Percentiles rank a stretch among this genome's conserved stretches.
Conservation (phyloP, 2,797 vertebrate species). For the Typhlichthys subterraneus region DNA sequence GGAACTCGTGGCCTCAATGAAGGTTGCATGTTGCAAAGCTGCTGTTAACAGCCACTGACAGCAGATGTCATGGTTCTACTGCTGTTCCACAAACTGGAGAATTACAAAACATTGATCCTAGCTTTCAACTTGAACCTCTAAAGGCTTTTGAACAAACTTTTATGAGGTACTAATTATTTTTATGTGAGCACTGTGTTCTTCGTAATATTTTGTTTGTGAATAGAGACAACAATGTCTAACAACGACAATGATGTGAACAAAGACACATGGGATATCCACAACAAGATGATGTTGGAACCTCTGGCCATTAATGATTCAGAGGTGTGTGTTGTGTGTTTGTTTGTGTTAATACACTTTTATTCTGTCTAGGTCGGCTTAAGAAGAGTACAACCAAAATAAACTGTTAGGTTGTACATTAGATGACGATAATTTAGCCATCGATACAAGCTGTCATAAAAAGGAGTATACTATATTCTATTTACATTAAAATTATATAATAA, state of each 20-base stretch:
- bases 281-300: conserved; percentile 88
- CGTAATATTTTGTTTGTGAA: conserved; percentile 25
- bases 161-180: no score
- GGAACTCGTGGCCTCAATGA: neutral
- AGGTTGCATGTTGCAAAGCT: conserved; percentile 1
- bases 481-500: neutral
- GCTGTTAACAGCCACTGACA: neutral
- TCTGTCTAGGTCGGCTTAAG: no score
- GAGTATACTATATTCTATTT: neutral
- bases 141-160: no score
- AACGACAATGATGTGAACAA: conserved; percentile 48
- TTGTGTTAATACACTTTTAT: no score
- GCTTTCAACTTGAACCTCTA: no score
- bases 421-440: no score
- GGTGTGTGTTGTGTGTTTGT: conserved; percentile 68
- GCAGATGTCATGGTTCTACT: neutral
- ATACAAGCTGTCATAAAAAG: no score
- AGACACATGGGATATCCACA: conserved; percentile 85
- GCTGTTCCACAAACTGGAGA: no score
- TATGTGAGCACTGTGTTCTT: neutral
- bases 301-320: conserved; percentile 84
- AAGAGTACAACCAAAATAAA: no score
- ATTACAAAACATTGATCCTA: no score
- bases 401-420: no score
- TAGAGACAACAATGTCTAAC: conserved; percentile 71